A percentile compares a stretch with the other conserved stretches of the same genome.
Conservation (phyloP, 2,113 vertebrate species). For the Galbula dea region DNA sequence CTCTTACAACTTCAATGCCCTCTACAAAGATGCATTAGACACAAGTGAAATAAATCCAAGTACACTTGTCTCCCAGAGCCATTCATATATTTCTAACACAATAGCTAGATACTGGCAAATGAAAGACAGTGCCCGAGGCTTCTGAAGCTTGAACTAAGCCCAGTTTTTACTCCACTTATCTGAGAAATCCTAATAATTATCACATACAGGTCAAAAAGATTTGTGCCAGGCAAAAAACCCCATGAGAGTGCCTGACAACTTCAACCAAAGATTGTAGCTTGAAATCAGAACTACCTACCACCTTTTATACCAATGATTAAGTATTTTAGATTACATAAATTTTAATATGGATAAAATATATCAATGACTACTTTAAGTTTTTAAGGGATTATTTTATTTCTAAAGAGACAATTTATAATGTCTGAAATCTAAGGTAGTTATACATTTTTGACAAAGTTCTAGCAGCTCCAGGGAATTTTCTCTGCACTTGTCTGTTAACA, state of each 20-base stretch:
- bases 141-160: not conserved
- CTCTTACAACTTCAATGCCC: not conserved
- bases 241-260: not conserved
- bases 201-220: not conserved
- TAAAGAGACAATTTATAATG: not conserved
- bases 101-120: not conserved
- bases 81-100: not conserved
- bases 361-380: not conserved
- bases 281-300: not conserved
- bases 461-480: not conserved
- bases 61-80: not conserved
- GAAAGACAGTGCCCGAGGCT: not conserved
- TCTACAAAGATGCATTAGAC: not conserved
- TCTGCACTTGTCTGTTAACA: not conserved
- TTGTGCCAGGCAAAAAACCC: not conserved
- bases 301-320: not conserved
- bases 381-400: not conserved
- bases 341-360: not conserved
- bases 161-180: not conserved
- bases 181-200: constrained; percentile 26
- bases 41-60: not conserved
- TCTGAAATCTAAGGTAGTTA: not conserved
- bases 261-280: not conserved
- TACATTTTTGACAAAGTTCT: not conserved
- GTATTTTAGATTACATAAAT: not conserved